These are phyloP conservation scores for Stegodyphus mimosarum DNA, from an alignment of 1,140 invertebrate genomes.

Conservation along the genomic window DNA sequence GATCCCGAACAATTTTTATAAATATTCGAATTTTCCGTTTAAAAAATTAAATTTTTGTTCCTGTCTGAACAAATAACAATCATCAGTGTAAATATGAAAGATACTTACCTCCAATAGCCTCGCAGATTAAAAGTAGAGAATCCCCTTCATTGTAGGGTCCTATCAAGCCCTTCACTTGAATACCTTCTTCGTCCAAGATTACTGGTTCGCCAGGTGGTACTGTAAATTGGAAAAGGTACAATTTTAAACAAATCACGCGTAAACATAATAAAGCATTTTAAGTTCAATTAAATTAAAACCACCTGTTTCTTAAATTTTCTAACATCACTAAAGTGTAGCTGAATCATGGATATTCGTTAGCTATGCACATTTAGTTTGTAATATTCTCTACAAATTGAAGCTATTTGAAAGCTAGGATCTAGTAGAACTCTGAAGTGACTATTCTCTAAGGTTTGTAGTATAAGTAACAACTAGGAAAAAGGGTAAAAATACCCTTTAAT, in stretches of 20 bases:
- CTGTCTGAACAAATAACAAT: neutral
- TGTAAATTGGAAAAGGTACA: constrained; percentile 24
- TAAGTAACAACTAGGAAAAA: no score
- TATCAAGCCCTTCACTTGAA: constrained; percentile 63
- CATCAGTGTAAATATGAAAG: neutral
- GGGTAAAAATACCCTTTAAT: no score
- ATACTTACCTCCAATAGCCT: constrained; percentile 86
- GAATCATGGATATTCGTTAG: neutral
- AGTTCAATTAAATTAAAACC: neutral
- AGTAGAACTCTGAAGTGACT: no score
- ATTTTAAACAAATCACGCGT: no score
- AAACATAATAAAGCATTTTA: neutral
- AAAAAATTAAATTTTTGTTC: neutral
- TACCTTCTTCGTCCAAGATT: constrained; percentile 63
- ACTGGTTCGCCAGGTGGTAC: constrained; percentile 65
- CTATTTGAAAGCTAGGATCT: no score
- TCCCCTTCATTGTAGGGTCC: constrained; percentile 89
- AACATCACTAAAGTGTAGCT: neutral
- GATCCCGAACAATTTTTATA: no score
- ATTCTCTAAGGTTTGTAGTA: no score
- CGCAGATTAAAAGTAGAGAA: constrained; percentile 83
- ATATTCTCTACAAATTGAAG: no score
- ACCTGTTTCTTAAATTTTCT: neutral
- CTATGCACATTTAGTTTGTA: no score
- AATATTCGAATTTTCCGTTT: no score